Evolutionary conservation across 53 echinoderm and acorn worm species (phyloP).

Genomic region (Luidia sarsii): DNA sequence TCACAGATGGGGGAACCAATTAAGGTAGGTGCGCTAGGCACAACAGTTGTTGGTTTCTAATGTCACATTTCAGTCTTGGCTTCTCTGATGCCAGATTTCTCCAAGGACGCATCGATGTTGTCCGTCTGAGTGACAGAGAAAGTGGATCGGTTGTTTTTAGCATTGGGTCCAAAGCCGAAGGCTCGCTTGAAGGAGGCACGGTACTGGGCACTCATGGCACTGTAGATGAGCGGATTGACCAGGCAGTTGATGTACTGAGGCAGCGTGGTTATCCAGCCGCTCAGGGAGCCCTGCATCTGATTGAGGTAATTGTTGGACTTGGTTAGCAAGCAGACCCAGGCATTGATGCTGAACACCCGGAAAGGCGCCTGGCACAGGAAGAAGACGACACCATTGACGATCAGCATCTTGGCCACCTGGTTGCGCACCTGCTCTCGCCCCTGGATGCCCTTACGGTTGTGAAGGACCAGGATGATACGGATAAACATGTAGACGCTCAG

Average conservation of each 20-base stretch:
- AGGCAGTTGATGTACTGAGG: not conserved
- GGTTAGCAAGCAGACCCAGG: not conserved
- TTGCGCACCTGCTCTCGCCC: not conserved
- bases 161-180: too few relatives aligned
- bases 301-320: too few relatives aligned
- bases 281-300: too few relatives aligned
- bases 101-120: too few relatives aligned
- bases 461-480: not conserved
- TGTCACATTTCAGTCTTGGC: too few relatives aligned
- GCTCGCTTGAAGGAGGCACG: not conserved
- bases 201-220: conserved; percentile 2
- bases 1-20: too few relatives aligned
- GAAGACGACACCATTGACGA: conserved; percentile 6
- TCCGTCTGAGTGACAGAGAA: too few relatives aligned
- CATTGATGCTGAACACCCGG: not conserved
- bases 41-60: too few relatives aligned
- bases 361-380: too few relatives aligned
- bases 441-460: not conserved
- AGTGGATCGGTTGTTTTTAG: too few relatives aligned
- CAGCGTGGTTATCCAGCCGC: not conserved
- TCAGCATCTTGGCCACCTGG: conserved; percentile 34
- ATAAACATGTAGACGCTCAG: conserved; percentile 4
- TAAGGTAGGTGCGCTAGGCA: too few relatives aligned
- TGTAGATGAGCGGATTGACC: conserved; percentile 23
- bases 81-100: too few relatives aligned